Evolutionary conservation across 1,140 invertebrate genomes (phyloP), one percentile per base, ranked within the genome.

Genomic region (Lerema accius): DNA sequence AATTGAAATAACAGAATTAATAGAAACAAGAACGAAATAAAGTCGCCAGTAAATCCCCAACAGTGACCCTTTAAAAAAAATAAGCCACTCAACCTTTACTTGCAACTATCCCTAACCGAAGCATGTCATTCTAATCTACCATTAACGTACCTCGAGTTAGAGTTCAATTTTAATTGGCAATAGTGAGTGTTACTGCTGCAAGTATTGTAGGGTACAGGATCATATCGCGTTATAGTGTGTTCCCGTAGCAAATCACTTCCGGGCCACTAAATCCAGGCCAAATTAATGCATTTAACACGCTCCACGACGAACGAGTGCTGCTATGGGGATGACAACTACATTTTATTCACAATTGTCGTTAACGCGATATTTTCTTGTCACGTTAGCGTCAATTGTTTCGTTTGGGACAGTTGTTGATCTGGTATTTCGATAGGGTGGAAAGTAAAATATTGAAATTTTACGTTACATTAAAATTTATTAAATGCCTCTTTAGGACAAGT

Each of bases 281-380:
- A 89, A 89, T 86, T 88, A 89, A 89, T 88, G 86, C 84, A 86
- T 89, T 89, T 89, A 89, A 81, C 86, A 89, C 86, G 85, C 85
- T 85, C 82, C 76, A 71, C n/a, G n/a, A n/a, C n/a, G n/a, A n/a
- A n/a, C n/a, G n/a, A n/a, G n/a, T n/a, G n/a, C n/a, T 55, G 66
- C 75, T 5, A 23, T 89, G 86, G 77, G 80, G 84, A 86, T 88
- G 86, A 89, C 86, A 90, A 86, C 84, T 90, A 85, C 82, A 90
- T 88, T 90, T 86, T 82, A 86, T 88, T 88, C n/a, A n/a, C n/a
- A n/a, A n/a, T n/a, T n/a, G n/a, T n/a, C n/a, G n/a, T 78, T 89
- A 78, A 78, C 65, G 69, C 78, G 69, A 87, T 87, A 89, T 86
- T 83, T 87, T 86, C 79, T 81, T 84, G 85, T 88, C 86, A 84